A percentile compares a stretch with the other conserved stretches of the same genome.
phyloP scores from a whole-genome alignment of 1,140 invertebrate genomes.

The Anastatus disparis region DNA sequence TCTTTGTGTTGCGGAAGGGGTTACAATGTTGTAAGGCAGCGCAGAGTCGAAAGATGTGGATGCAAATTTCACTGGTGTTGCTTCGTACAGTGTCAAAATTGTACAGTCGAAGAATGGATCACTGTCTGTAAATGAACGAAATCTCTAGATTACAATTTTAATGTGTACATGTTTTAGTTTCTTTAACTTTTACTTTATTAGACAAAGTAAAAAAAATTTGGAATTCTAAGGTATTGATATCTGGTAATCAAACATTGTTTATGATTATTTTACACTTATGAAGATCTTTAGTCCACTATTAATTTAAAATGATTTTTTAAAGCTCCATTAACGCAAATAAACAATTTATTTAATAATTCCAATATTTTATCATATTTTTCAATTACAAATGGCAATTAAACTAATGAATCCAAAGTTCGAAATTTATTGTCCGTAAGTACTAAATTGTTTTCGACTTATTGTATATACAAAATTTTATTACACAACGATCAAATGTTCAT shows the following conservation, averaged over 20 bases:
- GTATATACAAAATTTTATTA: conserved; percentile 1
- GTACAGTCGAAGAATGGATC: conserved; percentile 85
- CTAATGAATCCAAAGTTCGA: no score
- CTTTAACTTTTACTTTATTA: background rate
- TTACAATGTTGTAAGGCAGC: conserved; percentile 83
- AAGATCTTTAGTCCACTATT: no score
- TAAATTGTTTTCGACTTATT: conserved; percentile 27
- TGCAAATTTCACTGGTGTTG: conserved; percentile 96
- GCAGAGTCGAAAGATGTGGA: conserved; percentile 80
- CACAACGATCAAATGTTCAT: background rate
- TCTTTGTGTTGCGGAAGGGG: conserved; percentile 91
- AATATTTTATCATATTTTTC: no score
- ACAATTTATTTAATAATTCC: no score
- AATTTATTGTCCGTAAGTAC: no score
- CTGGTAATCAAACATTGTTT: no score
- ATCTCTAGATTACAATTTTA: background rate
- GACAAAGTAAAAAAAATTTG: no score
- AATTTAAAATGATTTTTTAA: no score
- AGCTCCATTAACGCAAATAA: no score
- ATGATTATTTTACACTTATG: no score
- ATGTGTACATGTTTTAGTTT: background rate
- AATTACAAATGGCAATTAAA: no score
- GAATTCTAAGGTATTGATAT: no score
- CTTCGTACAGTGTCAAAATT: conserved; percentile 85
- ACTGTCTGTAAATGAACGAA: conserved; percentile 78